Conservation (phyloP, 2,888 invertebrate species). For the Oligia strigilis region DNA sequence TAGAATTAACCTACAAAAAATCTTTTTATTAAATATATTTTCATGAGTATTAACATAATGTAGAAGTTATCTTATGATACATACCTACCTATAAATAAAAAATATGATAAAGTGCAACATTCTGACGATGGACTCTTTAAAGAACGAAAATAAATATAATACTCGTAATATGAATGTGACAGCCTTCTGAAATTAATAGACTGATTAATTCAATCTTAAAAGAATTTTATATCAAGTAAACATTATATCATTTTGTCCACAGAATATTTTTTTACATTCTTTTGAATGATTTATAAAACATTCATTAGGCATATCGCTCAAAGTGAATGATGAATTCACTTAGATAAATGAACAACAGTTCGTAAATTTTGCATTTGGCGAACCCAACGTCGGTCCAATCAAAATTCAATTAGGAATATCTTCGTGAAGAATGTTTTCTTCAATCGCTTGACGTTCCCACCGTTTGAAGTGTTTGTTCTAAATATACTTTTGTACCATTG, state of each 20-base stretch:
- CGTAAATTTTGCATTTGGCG: slow-evolving; percentile 67
- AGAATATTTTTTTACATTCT: slow-evolving; percentile 25
- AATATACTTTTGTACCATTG: slow-evolving; percentile 21
- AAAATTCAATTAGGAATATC: slow-evolving; percentile 69
- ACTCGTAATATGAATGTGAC: neutral
- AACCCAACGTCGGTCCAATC: slow-evolving; percentile 56
- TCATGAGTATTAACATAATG: slow-evolving; percentile 41
- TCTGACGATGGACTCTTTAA: neutral
- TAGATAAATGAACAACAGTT: slow-evolving; percentile 73
- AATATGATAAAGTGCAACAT: slow-evolving; percentile 11
- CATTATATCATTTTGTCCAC: slow-evolving; percentile 39
- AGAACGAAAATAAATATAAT: neutral
- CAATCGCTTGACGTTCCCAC: slow-evolving; percentile 31
- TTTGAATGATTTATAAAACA: slow-evolving; percentile 66
- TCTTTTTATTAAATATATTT: slow-evolving; percentile 28
- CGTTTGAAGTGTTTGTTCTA: slow-evolving; percentile 16
- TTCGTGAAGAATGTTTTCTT: slow-evolving; percentile 54
- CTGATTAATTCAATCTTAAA: slow-evolving; percentile 26
- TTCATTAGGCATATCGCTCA: slow-evolving; percentile 74
- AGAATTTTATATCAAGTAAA: slow-evolving; percentile 32
- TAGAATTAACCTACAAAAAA: slow-evolving; percentile 51
- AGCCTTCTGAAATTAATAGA: slow-evolving; percentile 25
- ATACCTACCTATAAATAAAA: neutral
- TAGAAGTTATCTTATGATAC: slow-evolving; percentile 10
- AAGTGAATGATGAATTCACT: slow-evolving; percentile 70